Conservation (phyloP, 2,797 vertebrate species). For the Propithecus perrieri region DNA sequence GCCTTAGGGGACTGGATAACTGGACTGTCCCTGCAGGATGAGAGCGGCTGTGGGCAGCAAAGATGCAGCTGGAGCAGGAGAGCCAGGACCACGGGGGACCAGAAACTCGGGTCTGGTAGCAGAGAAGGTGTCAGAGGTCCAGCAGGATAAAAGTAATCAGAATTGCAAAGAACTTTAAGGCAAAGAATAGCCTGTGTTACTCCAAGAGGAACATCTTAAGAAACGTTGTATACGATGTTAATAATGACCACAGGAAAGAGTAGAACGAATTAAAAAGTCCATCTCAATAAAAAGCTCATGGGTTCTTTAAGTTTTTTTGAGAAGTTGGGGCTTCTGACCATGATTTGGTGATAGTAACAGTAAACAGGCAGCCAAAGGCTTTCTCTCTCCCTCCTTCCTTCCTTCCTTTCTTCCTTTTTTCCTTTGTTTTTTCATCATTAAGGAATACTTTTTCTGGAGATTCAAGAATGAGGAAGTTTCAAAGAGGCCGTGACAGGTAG, state of each 20-base stretch:
- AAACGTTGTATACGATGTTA: not conserved
- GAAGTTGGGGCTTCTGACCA: not conserved
- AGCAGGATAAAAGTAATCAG: not conserved
- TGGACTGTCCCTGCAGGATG: not conserved
- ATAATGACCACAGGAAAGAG: not conserved
- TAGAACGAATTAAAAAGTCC: not conserved
- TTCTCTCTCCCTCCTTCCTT: not conserved
- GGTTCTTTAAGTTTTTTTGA: not conserved
- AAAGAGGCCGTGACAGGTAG: not conserved
- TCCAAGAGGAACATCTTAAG: not conserved
- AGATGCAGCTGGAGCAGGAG: not conserved
- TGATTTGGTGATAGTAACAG: not conserved
- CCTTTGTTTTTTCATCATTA: not conserved
- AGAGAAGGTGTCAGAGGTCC: not conserved
- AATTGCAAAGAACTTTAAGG: not conserved
- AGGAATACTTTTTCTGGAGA: constrained; percentile 19
- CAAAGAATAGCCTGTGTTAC: not conserved
- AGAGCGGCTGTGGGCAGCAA: not conserved
- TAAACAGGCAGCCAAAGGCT: too few species aligned
- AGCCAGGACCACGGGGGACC: too few species aligned
- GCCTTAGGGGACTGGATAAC: not conserved
- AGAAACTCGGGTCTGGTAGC: not conserved
- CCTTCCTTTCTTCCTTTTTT: too few species aligned
- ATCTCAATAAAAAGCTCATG: not conserved
- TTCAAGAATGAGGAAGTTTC: not conserved